Base-by-base conservation (phyloP, 1,140 invertebrate species). In the Popillia japonica region DNA sequence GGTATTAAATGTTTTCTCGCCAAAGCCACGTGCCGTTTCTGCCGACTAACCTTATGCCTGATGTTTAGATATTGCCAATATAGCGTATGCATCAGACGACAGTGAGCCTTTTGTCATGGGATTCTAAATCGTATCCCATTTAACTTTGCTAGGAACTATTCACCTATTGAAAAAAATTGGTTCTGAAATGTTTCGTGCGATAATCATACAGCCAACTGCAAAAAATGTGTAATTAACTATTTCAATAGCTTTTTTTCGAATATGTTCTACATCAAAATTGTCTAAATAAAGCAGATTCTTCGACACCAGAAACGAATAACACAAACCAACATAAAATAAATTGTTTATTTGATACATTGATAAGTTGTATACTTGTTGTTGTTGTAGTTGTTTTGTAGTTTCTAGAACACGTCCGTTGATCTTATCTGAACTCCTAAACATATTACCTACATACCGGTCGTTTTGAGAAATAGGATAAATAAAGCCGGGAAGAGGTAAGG, bases 1-100 rank as follows among this genome's bases (percentile, higher is more conserved):
- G 79, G 79, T 79, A 81, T 83, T 82, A 80, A 83, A 83, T 83
- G 81, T 83, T 83, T 83, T 83, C 83, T 83, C 83, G 83, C 83
- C 83, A 72, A 74, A 11, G 81, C 42, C 83, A 82, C 81, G 83
- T 82, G 82, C 79, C 82, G 76, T 22, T 22, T 40, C 72, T 48
- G 72, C 34, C 22, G 59, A 48, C 77, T 73, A 61, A 27, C 77
- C 61, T 68, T 68, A 68, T 34, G 40, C 64, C 22, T 40, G 40
- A 42, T 64, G 76, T 77, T 27, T 68, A 72, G 76, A 72, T 77
- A 77, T 77, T 77, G 76, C 76, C 68, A 77, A 77, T 77, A 72
- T 17, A 68, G 61, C 61, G 61, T 68, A 27, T 34, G 61, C 61
- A 68, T 27, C 22, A 22, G 22, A 68, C 61, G 61, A 34, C 11